These are phyloP conservation scores for Lasiurus borealis DNA, from an alignment of 2,113 vertebrate genomes.

Conservation along the genomic window DNA sequence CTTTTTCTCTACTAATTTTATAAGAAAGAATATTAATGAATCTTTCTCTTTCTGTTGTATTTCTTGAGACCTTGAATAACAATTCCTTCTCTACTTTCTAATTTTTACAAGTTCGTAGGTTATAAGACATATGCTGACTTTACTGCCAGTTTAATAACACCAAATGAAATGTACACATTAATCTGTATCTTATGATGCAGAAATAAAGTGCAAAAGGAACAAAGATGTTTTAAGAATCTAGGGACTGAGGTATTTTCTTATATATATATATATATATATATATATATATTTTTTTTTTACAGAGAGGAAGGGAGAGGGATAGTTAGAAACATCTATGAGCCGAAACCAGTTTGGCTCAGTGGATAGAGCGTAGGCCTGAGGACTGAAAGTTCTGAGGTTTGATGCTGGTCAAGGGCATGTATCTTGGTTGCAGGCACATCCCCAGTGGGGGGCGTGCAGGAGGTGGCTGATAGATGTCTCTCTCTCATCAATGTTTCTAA, in stretches of 20 bases:
- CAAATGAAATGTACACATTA: constrained; percentile 12
- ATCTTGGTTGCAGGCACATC: too few species aligned
- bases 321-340: too few species aligned
- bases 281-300: too few species aligned
- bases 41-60: not conserved
- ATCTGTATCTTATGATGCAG: not conserved
- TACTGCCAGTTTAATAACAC: not conserved
- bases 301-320: too few species aligned
- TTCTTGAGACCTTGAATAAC: not conserved
- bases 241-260: not conserved
- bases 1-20: not conserved
- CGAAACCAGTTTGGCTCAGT: too few species aligned
- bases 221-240: not conserved
- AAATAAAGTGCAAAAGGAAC: constrained; percentile 1
- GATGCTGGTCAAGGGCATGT: too few species aligned
- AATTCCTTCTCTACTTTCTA: not conserved
- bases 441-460: too few species aligned
- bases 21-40: not conserved
- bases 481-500: too few species aligned
- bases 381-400: too few species aligned
- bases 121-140: not conserved
- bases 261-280: too few species aligned
- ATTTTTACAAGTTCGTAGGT: constrained; percentile 6
- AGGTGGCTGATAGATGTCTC: too few species aligned
- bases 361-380: too few species aligned